Evolutionary conservation across 2,888 invertebrate genomes (phyloP).

Genomic region (Eupithecia pulchellata): DNA sequence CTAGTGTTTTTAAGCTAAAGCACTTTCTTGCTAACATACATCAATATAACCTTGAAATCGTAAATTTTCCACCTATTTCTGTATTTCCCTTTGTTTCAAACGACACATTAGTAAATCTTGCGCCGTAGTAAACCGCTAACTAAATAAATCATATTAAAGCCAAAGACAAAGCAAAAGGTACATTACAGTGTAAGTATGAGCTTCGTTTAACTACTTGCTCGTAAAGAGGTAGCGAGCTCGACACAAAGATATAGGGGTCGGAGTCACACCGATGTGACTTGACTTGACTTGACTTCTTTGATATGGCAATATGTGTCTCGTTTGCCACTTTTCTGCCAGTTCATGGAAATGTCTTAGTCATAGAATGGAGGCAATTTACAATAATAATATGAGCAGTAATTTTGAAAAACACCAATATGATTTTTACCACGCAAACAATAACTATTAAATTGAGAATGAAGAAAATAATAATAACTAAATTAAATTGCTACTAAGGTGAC

Average conservation of each 20-base stretch:
- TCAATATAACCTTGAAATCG: background rate
- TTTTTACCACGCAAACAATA: too few species aligned
- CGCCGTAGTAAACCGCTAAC: slow-evolving; percentile 41
- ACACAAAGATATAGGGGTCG: slow-evolving; percentile 45
- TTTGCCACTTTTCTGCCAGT: too few species aligned
- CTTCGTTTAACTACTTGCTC: slow-evolving; percentile 49
- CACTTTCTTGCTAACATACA: background rate
- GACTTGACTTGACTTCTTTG: too few species aligned
- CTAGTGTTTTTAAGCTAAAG: background rate
- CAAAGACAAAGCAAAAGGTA: slow-evolving; percentile 39
- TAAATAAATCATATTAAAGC: slow-evolving; percentile 60
- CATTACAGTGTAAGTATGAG: slow-evolving; percentile 38
- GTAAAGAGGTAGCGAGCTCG: slow-evolving; percentile 57
- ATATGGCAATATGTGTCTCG: too few species aligned
- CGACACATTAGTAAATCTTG: slow-evolving; percentile 7
- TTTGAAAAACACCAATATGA: too few species aligned
- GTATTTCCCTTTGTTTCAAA: background rate
- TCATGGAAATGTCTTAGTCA: too few species aligned
- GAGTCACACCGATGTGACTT: slow-evolving; percentile 51
- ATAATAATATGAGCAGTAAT: too few species aligned
- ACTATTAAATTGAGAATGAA: too few species aligned
- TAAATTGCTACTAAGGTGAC: too few species aligned
- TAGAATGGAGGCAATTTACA: too few species aligned
- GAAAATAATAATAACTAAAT: too few species aligned
- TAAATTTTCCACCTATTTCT: background rate